Conservation (phyloP, 2,113 vertebrate species). For the Callaeas wilsoni region DNA sequence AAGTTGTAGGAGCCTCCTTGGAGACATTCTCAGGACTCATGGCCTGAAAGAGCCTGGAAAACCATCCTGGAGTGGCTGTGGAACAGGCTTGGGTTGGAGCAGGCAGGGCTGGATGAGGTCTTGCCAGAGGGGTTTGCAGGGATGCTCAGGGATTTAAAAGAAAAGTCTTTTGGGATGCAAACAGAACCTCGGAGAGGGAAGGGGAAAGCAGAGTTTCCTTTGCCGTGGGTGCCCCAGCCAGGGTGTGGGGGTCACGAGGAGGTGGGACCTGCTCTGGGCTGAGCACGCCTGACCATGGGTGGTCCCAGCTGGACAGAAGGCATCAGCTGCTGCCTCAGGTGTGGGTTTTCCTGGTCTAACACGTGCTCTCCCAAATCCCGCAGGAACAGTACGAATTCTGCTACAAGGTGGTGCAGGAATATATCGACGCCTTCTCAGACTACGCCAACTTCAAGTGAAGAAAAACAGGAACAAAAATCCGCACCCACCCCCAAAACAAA, state of each 20-base stretch:
- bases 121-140: neutral
- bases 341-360: neutral
- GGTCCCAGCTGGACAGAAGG: no score
- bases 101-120: neutral
- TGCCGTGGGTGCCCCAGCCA: neutral
- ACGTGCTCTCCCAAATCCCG: accelerated
- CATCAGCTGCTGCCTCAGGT: accelerated
- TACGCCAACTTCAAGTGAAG: constrained; percentile 98
- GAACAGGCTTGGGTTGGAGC: neutral
- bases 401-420: constrained; percentile 99
- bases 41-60: neutral
- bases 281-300: neutral
- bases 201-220: neutral
- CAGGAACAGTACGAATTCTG: constrained; percentile 99
- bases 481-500: neutral
- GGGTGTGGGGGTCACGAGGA: neutral
- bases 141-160: neutral
- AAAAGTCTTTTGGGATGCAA: neutral
- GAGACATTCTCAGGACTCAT: neutral
- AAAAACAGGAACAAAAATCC: neutral
- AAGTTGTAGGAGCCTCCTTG: neutral
- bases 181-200: neutral
- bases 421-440: constrained; percentile 99
- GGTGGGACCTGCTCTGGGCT: neutral
- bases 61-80: neutral